These are phyloP conservation scores for Malthinus seriepunctatus DNA, from an alignment of 2,888 invertebrate genomes.

Conservation along the genomic window DNA sequence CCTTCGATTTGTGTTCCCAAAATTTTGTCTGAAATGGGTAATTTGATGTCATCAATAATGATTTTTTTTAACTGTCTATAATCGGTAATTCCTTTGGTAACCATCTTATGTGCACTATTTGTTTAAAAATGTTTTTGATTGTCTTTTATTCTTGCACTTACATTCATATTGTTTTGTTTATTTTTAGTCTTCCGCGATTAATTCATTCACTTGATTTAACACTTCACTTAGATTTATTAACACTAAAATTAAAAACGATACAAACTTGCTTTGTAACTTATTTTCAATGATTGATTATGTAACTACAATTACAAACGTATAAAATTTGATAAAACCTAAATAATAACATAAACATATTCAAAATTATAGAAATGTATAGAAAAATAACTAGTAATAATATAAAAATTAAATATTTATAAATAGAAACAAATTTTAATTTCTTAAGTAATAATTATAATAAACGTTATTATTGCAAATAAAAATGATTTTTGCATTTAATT, in stretches of 20 bases:
- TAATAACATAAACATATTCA: too few relatives aligned
- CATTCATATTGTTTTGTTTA: background rate
- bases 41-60: conserved; percentile 33
- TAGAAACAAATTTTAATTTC: too few relatives aligned
- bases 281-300: too few relatives aligned
- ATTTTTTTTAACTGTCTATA: conserved; percentile 24
- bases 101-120: conserved; percentile 38
- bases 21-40: conserved; percentile 29
- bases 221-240: background rate
- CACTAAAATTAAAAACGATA: background rate
- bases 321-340: too few relatives aligned
- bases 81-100: conserved; percentile 37
- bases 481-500: too few relatives aligned
- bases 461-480: too few relatives aligned
- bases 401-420: too few relatives aligned
- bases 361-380: too few relatives aligned
- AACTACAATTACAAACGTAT: too few relatives aligned
- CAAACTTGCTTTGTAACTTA: too few relatives aligned
- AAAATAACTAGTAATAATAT: too few relatives aligned
- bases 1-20: conserved; percentile 27
- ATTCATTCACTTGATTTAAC: background rate
- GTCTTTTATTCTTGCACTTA: background rate
- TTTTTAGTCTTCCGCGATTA: background rate
- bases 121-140: conserved; percentile 29
- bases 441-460: too few relatives aligned